A percentile compares a stretch with the other conserved stretches of the same genome.
These are phyloP conservation scores for Mormyrus iriodes DNA, from an alignment of 2,113 vertebrate species.

Conservation along the genomic window DNA sequence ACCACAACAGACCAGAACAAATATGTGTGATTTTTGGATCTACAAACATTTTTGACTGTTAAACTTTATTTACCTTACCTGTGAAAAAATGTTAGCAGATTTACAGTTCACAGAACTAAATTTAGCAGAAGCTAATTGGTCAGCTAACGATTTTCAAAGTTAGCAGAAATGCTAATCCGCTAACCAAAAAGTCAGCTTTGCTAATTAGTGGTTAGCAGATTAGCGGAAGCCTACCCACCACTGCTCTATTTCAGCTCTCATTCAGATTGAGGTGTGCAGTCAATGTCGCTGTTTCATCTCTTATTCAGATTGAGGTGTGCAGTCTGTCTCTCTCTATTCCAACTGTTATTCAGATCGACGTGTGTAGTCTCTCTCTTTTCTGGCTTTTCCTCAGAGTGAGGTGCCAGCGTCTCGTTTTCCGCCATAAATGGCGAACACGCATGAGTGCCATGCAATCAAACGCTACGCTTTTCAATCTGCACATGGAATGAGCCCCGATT, in stretches of 20 bases:
- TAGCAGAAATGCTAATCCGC: background rate
- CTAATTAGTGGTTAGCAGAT: background rate
- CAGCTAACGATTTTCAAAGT: background rate
- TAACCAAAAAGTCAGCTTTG: background rate
- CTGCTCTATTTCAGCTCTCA: background rate
- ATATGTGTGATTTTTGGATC: background rate
- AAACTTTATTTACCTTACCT: background rate
- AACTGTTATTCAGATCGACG: background rate
- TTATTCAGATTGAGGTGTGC: background rate
- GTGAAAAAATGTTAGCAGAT: background rate
- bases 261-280: background rate
- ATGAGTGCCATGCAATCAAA: constrained; percentile 6
- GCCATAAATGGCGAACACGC: background rate
- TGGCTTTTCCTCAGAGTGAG: background rate
- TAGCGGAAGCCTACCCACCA: background rate
- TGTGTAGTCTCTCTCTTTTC: background rate
- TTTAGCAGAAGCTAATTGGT: background rate
- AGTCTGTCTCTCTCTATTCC: background rate
- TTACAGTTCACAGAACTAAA: background rate
- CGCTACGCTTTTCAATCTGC: background rate
- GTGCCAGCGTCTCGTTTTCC: background rate
- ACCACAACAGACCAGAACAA: background rate
- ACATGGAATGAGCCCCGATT: background rate
- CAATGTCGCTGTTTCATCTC: background rate
- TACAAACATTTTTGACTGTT: too few species aligned